Evolutionary conservation across 1,140 invertebrate species (phyloP), one percentile per base, ranked within the genome.

Genomic region (Daktulosphaira vitifoliae): DNA sequence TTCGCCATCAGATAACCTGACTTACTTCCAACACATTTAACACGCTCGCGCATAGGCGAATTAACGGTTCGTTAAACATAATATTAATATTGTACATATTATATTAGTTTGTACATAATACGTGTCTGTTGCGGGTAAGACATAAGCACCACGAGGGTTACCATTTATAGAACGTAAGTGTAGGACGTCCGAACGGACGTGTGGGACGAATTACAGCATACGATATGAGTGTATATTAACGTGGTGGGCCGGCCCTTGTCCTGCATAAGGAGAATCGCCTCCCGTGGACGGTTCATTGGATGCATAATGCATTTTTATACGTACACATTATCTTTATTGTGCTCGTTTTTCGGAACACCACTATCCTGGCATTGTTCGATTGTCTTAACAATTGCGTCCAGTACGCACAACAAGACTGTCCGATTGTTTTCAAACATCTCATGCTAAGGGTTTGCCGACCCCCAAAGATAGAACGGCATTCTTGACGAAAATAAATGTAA

Each of bases 131-230:
- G 29, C 16, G 7, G 20, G 7, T 7, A 8, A 25, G 52, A 23
- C 11, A 23, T 15, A 15, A 37, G 51, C 29, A 18, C 22, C 6
- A 26, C n/a, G 6, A 56, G 53, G 53, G 53, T 56, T 56, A 56
- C 53, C 53, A 56, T 56, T 56, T 56, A 56, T 56, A 56, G 53
- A 56, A 39, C 38, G 6, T 8, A 11, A 25, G 53, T 56, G 53
- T 56, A 56, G 53, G 53, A 56, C 49, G 49, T 5, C 26, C 7
- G 49, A 51, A 9, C 29, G 33, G 52, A 33, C 29, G 29, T 20
- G 52, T 54, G 33, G 52, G 52, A 39, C 37, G 52, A 54, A 54
- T 54, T 54, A 54, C 52, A 54, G 37, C 52, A 39, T 15, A 33
- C 29, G 29, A 11, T 33, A 33, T 33, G 29, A 33, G 5, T 6